These are phyloP conservation scores for Neotoxoptera formosana DNA, from an alignment of 1,140 invertebrate genomes.

Conservation along the genomic window DNA sequence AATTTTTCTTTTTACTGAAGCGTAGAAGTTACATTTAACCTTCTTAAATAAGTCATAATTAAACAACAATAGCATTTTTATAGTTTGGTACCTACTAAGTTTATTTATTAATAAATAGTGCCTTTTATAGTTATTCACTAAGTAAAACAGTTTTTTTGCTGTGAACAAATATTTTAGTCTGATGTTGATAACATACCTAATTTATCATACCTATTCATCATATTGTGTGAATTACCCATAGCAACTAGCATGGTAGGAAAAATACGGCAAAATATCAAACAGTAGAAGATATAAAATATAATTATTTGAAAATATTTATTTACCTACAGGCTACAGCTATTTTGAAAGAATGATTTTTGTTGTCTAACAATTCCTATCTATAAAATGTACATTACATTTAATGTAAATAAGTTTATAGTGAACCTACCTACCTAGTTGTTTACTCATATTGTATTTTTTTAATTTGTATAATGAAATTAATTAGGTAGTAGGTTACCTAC, in stretches of 20 bases:
- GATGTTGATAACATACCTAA: not conserved
- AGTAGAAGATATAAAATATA: not conserved
- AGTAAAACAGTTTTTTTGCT: not conserved
- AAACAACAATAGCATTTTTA: not conserved
- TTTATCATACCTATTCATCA: not conserved
- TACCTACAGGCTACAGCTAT: not conserved
- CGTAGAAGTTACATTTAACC: not conserved
- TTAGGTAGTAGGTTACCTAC: not conserved
- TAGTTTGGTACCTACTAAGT: not conserved
- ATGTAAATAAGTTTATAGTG: not conserved
- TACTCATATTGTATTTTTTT: not conserved
- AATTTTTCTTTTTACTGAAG: not conserved
- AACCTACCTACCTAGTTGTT: not conserved
- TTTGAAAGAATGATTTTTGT: not conserved
- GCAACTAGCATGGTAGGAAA: no score
- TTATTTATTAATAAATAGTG: no score
- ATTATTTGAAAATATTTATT: not conserved
- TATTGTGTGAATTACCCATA: not conserved
- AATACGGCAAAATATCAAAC: not conserved
- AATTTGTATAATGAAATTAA: not conserved
- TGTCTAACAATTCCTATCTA: not conserved
- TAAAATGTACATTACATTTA: no score
- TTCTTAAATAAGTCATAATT: not conserved
- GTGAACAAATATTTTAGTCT: not conserved
- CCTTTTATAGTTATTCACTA: not conserved